Evolutionary conservation across 2,797 vertebrate genomes (phyloP).

Genomic region (Rhinogobio ventralis): DNA sequence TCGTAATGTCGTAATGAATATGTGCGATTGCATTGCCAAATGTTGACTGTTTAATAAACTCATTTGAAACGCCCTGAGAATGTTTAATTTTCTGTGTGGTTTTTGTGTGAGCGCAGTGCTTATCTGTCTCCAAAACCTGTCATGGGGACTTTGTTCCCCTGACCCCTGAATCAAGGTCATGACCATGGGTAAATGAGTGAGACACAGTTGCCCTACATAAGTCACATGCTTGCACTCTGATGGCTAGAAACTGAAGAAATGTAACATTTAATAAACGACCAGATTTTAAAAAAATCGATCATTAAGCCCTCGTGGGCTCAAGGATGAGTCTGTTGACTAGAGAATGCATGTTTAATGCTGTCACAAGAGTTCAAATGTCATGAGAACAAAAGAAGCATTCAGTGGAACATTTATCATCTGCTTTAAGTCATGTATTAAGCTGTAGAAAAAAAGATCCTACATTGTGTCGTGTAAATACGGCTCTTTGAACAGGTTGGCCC

Average conservation of each 20-base stretch:
- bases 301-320: neutral
- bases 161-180: neutral
- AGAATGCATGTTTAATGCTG: neutral
- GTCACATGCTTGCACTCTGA: neutral
- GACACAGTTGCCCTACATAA: neutral
- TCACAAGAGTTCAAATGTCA: neutral
- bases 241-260: neutral
- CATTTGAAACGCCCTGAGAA: neutral
- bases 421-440: neutral
- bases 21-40: neutral
- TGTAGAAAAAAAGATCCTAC: neutral
- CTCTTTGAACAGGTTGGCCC: slow-evolving; percentile 41
- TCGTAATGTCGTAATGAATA: neutral
- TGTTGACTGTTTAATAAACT: slow-evolving; percentile 47
- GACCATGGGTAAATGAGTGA: slow-evolving; percentile 11
- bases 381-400: neutral
- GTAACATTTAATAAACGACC: neutral
- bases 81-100: slow-evolving; percentile 20
- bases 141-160: slow-evolving; percentile 35
- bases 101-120: neutral
- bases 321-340: neutral
- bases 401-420: neutral
- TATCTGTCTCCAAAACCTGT: neutral
- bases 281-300: too few relatives aligned
- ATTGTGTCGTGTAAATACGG: neutral